These are phyloP conservation scores for Diabrotica undecimpunctata DNA, from an alignment of 1,140 invertebrate species.

Conservation along the genomic window DNA sequence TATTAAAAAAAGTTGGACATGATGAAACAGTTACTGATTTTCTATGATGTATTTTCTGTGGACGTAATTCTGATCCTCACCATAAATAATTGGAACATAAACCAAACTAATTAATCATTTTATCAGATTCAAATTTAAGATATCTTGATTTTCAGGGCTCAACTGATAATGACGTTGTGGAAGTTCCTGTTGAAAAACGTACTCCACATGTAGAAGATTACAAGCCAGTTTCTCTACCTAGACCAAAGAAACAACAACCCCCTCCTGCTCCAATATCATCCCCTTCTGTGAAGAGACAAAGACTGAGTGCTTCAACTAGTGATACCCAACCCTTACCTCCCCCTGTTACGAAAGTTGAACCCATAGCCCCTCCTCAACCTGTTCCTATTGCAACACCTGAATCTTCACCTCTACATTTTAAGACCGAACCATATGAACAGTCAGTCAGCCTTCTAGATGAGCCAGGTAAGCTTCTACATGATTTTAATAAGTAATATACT, in stretches of 20 bases:
- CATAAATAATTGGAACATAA: too few relatives aligned
- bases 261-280: conserved; percentile 19
- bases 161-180: conserved; percentile 28
- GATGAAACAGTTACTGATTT: conserved; percentile 10
- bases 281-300: conserved; percentile 29
- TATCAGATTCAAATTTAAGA: not conserved
- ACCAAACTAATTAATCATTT: not conserved
- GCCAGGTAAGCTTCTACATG: not conserved
- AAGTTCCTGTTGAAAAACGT: conserved; percentile 24
- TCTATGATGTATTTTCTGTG: not conserved
- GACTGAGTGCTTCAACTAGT: conserved; percentile 26
- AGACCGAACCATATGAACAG: conserved; percentile 43
- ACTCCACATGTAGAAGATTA: conserved; percentile 23
- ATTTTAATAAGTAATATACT: too few relatives aligned
- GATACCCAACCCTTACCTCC: conserved; percentile 27
- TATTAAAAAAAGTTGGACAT: too few relatives aligned
- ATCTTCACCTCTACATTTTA: conserved; percentile 35
- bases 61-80: conserved; percentile 14
- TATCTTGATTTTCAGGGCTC: conserved; percentile 27
- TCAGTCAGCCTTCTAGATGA: conserved; percentile 22
- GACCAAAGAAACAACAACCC: conserved; percentile 32
- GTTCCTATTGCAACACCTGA: conserved; percentile 10
- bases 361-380: conserved; percentile 13
- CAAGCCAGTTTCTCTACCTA: conserved; percentile 24
- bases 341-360: conserved; percentile 35